Evolutionary conservation across 1,140 invertebrate species (phyloP), one percentile per base, ranked within the genome.

Genomic region (Neuroterus valhalla): DNA sequence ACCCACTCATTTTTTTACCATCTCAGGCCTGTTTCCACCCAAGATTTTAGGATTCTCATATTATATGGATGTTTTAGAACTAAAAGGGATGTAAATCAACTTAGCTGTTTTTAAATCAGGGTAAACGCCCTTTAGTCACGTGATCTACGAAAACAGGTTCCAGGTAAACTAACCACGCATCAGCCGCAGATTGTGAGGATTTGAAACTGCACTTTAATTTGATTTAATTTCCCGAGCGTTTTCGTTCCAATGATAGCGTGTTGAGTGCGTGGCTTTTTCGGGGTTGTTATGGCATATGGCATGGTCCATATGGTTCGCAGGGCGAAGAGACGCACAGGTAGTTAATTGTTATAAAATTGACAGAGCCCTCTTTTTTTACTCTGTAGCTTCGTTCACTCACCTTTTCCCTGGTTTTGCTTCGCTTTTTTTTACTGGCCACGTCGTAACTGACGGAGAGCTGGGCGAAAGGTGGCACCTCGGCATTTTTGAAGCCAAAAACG

Each of bases 391-490:
- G 72, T 74, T 80, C 74, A 88, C 90, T 90, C 87, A 94, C 94
- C 93, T 95, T 94, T 82, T 94, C 93, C 86, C 93, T 94, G 50
- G 89, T 89, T 91, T 94, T 94, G 68, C 74, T 82, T 73, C 92
- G 92, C 86, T 94, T 94, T 85, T 94, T 94, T 76, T 87, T 92
- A 71, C 92, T 91, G 77, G 94, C 93, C 78, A 93, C 92, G 74
- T 88, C 88, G 55, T 91, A 83, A 67, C 90, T 85, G 70, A 91
- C 84, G 5, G 93, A 91, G 44, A 94, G 88, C 83, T 94, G 93
- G 80, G 93, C 92, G 82, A 94, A 94, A 78, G 93, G 92, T 80
- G 94, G 94, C 87, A 94, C 93, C 85, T 94, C 93, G 67, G 93
- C 92, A 77, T 93, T 92, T 88, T 93, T 93, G 87, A 95, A 94